A percentile compares a stretch with the other conserved stretches of the same genome.
phyloP scores from a whole-genome alignment of 2,888 invertebrate species.

The Pinctada fucata region DNA sequence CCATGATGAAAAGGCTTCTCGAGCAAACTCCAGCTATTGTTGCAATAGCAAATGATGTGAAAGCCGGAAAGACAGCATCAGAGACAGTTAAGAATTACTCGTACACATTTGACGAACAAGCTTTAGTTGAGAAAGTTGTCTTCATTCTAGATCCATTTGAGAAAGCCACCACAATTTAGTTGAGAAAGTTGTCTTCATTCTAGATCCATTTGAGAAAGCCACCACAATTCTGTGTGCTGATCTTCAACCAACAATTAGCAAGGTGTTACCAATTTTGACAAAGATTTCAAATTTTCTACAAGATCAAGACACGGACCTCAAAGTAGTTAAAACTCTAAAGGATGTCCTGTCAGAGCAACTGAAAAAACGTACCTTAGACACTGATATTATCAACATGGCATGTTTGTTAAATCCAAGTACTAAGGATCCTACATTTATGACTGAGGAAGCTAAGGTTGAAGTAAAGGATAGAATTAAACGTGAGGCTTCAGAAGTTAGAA shows the following conservation, averaged over 20 bases:
- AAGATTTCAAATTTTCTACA: not conserved
- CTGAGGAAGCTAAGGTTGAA: not conserved
- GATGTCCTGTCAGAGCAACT: slow-evolving; percentile 8
- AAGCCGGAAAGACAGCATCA: not conserved
- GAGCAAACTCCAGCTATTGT: slow-evolving; percentile 29
- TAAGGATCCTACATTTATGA: slow-evolving; percentile 5
- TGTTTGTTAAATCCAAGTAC: slow-evolving; percentile 13
- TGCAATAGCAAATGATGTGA: slow-evolving; percentile 26
- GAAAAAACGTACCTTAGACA: not conserved
- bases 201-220: not conserved
- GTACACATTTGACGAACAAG: slow-evolving; percentile 9
- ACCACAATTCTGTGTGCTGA: slow-evolving; percentile 17
- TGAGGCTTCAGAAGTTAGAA: too few relatives aligned
- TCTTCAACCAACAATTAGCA: slow-evolving; percentile 15
- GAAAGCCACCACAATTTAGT: not conserved
- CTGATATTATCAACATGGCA: slow-evolving; percentile 7
- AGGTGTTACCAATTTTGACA: slow-evolving; percentile 6
- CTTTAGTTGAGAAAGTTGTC: slow-evolving; percentile 11
- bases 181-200: slow-evolving; percentile 4
- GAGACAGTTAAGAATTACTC: slow-evolving; percentile 12
- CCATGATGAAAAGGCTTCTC: slow-evolving; percentile 28
- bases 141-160: not conserved
- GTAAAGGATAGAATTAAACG: not conserved
- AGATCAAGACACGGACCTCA: not conserved
- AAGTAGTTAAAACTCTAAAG: not conserved